Evolutionary conservation across 2,113 vertebrate genomes (phyloP), one percentile per base, ranked within the genome.

Genomic region (Thymallus thymallus): DNA sequence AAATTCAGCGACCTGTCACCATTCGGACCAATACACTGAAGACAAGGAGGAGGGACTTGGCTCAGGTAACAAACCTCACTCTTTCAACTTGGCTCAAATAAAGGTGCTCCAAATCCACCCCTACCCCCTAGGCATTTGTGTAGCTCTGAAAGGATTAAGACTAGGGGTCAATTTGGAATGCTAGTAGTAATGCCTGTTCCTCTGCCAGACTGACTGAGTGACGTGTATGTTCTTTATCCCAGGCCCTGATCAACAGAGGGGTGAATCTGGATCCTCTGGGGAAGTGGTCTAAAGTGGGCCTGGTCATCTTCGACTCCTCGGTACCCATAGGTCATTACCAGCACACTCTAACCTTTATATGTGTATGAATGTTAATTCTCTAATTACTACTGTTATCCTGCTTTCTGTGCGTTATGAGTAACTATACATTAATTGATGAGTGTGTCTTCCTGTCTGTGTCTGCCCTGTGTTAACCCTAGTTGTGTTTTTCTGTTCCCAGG

Each of bases 221-320:
- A 68, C 18, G 1, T 9, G 65, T 64, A 2, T 80, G 45, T 4
- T 23, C 69, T 88, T 60, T 76, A 3, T 62, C 77, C 56, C 35
- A 99, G 98, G 97, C 97, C 58, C 87, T 99, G 6, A 99, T 99
- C 85, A 99, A 98, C 90, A 94, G 98, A 76, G 97, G 98, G 0
- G 96, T 99, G 74, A 99, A 99, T 85, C 92, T 99, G 0, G 98
- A 99, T 76, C 98, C 98, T 1, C 72, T 99, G 84, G 98, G 96
- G 46, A 97, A 98, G 80, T 99, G 97, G 98, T 97, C 98, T 0
- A 99, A 99, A 94, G 96, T 97, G 0, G 97, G 97, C 10, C 93
- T 99, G 24, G 94, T 98, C 60, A 94, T 99, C 68, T 99, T 95
- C 77, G 97, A 98, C 76, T 98, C 96, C n/a, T 95, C 97, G 0